Evolutionary conservation across 2,113 vertebrate genomes (phyloP), one percentile per base, ranked within the genome.

Genomic region (Epinephelus cyanopodus): DNA sequence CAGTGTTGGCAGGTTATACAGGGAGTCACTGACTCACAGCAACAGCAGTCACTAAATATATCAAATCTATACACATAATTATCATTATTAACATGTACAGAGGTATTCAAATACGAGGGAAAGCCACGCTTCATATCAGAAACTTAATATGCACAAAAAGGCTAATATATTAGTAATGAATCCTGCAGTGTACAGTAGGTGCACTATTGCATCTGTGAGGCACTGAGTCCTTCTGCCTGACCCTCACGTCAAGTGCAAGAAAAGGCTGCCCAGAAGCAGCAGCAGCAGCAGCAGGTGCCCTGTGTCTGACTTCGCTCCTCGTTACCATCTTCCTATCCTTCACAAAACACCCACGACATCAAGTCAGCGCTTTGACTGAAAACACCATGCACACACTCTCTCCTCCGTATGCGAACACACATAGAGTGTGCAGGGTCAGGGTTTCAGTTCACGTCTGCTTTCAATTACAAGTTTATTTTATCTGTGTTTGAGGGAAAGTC

Each of bases 291-390:
- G 57, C 70, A 76, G 15, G 18, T 57, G 29, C n/a, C 27, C 52
- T 17, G 13, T 79, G 75, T 76, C 52, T 53, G 57, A 48, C 53
- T 77, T 66, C 64, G 25, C 48, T 74, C 37, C 42, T 63, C 18
- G 21, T 53, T 74, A 74, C 18, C 25, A 12, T 76, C 73, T 68
- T 48, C 21, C 58, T 17, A 18, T 79, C 60, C 69, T 64, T 70
- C 50, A 64, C 50, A 67, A 76, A 74, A 71, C 78, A 68, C 70
- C 65, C 80, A 79, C 63, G 3, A 19, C 74, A 75, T 53, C 9
- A 12, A 72, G 56, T 47, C 66, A 53, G 48, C 0, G 25, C 65
- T 69, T 19, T 47, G 65, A 65, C 13, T 47, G 83, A 71, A 74
- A 52, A 45, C 54, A 64, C 47, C 19, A 1, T 1, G 13, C 18